These are phyloP conservation scores for Nowickia ferox DNA, from an alignment of 2,888 invertebrate genomes.

Conservation along the genomic window DNA sequence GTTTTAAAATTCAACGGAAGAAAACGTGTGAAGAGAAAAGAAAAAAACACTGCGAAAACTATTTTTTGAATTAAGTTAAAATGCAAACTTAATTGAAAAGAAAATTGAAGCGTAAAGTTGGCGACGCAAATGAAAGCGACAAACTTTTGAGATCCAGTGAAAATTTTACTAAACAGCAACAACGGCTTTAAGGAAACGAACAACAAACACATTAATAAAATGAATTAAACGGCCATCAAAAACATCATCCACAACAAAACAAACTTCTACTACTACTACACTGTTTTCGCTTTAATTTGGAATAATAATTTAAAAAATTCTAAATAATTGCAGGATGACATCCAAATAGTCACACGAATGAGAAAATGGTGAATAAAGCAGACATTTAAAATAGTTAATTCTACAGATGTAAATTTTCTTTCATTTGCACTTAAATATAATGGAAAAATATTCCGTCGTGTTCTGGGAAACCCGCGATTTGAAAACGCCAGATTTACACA, in stretches of 20 bases:
- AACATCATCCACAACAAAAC: conserved; percentile 16
- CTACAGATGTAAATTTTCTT: not conserved
- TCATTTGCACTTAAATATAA: too few species aligned
- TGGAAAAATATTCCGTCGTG: too few species aligned
- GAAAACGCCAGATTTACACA: too few species aligned
- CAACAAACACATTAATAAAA: conserved; percentile 57
- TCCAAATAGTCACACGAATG: not conserved
- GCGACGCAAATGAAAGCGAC: conserved; percentile 47
- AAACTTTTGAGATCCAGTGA: conserved; percentile 32
- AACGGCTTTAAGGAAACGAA: conserved; percentile 36
- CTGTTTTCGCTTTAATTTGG: conserved; percentile 6
- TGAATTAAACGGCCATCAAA: conserved; percentile 56
- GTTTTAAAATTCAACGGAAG: not conserved
- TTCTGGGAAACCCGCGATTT: too few species aligned
- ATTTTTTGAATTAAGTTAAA: conserved; percentile 53
- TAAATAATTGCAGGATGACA: too few species aligned
- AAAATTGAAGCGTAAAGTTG: conserved; percentile 57
- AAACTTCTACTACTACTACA: conserved; percentile 30
- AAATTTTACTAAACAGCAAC: conserved; percentile 5
- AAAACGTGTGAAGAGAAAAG: not conserved
- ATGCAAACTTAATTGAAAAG: conserved; percentile 63
- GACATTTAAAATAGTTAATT: not conserved
- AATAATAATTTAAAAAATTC: not conserved
- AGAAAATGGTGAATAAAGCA: not conserved
- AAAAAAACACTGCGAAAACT: conserved; percentile 22